These are phyloP conservation scores for Lepetodrilus schrolli DNA, from an alignment of 2,888 invertebrate genomes.

Conservation along the genomic window DNA sequence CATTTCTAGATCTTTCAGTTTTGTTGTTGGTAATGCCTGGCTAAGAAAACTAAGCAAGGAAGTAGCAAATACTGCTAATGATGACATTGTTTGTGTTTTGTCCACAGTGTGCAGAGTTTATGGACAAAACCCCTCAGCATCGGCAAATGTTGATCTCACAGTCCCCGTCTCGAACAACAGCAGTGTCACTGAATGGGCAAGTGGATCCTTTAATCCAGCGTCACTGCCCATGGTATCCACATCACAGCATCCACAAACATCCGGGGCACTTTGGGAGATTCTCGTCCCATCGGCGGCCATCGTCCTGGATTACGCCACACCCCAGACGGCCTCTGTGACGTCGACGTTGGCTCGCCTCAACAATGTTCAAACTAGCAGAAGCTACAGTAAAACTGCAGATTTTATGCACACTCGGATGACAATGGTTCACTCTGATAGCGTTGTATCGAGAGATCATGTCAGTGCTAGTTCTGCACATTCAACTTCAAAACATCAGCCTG, in stretches of 20 bases:
- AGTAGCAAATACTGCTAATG: not conserved
- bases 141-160: not conserved
- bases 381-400: too few species aligned
- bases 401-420: not conserved
- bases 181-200: not conserved
- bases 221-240: not conserved
- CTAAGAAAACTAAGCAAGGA: not conserved
- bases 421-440: not conserved
- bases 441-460: not conserved
- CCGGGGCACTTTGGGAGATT: not conserved
- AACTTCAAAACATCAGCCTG: too few species aligned
- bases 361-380: too few species aligned
- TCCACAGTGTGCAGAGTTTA: not conserved
- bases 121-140: not conserved
- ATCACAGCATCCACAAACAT: not conserved
- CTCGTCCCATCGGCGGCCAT: not conserved
- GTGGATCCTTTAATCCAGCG: conserved; percentile 10
- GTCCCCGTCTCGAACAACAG: not conserved
- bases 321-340: not conserved
- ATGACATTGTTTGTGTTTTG: not conserved
- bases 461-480: too few species aligned
- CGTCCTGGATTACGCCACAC: not conserved
- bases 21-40: not conserved
- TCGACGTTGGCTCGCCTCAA: too few species aligned
- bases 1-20: not conserved